These are phyloP conservation scores for Epinotia brunnichana DNA, from an alignment of 2,888 invertebrate species.

Conservation along the genomic window DNA sequence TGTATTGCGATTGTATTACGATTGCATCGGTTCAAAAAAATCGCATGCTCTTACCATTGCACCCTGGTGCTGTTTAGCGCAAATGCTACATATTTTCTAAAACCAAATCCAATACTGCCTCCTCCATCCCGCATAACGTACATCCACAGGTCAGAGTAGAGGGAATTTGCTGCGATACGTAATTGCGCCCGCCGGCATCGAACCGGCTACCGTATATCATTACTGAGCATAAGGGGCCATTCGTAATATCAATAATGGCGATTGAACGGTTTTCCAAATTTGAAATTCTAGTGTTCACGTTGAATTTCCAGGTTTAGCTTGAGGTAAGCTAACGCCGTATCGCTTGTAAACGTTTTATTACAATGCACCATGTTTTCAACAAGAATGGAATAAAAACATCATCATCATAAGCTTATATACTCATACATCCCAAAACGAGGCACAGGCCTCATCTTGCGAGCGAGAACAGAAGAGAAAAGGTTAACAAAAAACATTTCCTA, in stretches of 20 bases:
- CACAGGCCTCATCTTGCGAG: no score
- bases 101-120: slow-evolving; percentile 6
- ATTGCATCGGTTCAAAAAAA: no score
- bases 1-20: no score
- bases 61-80: not conserved
- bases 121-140: slow-evolving; percentile 11
- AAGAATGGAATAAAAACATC: no score
- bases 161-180: slow-evolving; percentile 66
- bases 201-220: slow-evolving; percentile 53
- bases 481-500: no score
- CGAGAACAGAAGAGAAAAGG: no score
- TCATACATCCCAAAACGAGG: no score
- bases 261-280: slow-evolving; percentile 40
- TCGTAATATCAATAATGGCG: slow-evolving; percentile 45
- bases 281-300: slow-evolving; percentile 40
- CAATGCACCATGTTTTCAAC: not conserved
- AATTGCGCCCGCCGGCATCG: slow-evolving; percentile 62
- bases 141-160: slow-evolving; percentile 56
- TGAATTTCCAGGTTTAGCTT: slow-evolving; percentile 12
- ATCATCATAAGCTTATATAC: no score
- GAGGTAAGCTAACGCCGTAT: not conserved
- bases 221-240: slow-evolving; percentile 46
- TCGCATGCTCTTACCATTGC: no score
- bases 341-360: not conserved
- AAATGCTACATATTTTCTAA: slow-evolving; percentile 1